Conservation (phyloP, 2,113 vertebrate genomes). For the Prietella phreatophila region DNA sequence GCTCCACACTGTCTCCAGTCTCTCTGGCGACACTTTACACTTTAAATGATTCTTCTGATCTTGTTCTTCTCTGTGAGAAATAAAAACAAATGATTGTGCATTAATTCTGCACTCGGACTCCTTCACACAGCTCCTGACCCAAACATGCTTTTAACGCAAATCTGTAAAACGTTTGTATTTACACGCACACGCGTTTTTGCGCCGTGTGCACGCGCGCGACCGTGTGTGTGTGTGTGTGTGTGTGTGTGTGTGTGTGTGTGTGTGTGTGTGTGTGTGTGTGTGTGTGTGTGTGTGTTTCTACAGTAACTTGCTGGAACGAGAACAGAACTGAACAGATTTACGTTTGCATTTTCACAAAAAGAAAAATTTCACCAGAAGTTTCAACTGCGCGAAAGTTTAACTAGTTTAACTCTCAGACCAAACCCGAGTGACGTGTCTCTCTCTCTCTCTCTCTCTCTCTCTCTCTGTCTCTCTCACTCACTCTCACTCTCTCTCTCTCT, state of each 20-base stretch:
- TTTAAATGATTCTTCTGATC: background rate
- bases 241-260: background rate
- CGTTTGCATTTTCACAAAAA: background rate
- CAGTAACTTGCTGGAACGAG: background rate
- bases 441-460: too few species aligned
- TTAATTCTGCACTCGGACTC: background rate
- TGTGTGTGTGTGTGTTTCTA: background rate
- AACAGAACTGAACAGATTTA: background rate
- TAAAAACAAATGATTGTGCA: background rate
- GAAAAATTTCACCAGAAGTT: background rate
- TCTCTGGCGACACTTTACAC: background rate
- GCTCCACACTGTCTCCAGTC: background rate
- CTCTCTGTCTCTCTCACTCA: too few species aligned
- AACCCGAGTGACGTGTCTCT: background rate
- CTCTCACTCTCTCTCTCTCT: too few species aligned
- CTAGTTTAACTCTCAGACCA: background rate
- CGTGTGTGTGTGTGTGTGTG: background rate
- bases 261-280: background rate
- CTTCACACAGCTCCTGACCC: background rate
- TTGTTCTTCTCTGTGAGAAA: background rate
- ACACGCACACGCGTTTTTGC: background rate
- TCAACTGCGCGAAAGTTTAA: background rate
- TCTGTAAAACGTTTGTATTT: background rate
- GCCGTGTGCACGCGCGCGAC: background rate
- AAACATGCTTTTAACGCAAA: background rate